A percentile compares a stretch with the other conserved stretches of the same genome.
Conservation (phyloP, 2,797 vertebrate species). For the Vireo griseus region DNA sequence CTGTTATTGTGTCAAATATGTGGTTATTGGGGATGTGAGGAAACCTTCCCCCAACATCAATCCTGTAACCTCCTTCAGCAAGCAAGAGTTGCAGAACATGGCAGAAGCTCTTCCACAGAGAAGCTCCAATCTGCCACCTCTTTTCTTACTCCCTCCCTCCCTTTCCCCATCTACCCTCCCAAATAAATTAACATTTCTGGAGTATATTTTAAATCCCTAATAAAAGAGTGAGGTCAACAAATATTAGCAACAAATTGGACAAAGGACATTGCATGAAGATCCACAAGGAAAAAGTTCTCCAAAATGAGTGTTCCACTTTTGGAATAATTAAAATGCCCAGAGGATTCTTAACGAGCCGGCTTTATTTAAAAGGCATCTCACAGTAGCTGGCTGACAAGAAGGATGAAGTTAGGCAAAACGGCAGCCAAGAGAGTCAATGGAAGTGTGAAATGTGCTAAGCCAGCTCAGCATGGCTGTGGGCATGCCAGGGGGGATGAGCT, state of each 20-base stretch:
- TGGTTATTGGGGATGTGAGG: neutral
- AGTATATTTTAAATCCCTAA: neutral
- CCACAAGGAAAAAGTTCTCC: neutral
- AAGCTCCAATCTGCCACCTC: neutral
- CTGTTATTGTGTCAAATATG: rapidly evolving
- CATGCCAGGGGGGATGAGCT: rapidly evolving
- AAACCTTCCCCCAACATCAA: rapidly evolving
- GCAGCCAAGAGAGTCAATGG: slow-evolving; percentile 53
- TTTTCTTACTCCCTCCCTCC: neutral
- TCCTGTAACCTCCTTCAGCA: neutral
- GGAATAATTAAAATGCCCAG: slow-evolving; percentile 10
- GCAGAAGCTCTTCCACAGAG: neutral
- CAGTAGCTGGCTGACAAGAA: slow-evolving; percentile 29
- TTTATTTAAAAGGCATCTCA: slow-evolving; percentile 37
- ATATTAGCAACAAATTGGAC: neutral
- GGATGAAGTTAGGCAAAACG: slow-evolving; percentile 30
- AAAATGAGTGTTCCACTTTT: neutral
- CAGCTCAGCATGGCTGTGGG: neutral
- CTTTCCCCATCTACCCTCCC: neutral
- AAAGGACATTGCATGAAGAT: neutral
- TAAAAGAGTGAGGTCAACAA: neutral
- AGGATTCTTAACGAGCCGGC: neutral
- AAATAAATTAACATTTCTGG: neutral
- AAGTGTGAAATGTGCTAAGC: slow-evolving; percentile 33
- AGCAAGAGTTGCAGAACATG: neutral